Evolutionary conservation across 2,113 vertebrate genomes (phyloP), one percentile per base, ranked within the genome.

Genomic region (Gymnocephalus cernua): DNA sequence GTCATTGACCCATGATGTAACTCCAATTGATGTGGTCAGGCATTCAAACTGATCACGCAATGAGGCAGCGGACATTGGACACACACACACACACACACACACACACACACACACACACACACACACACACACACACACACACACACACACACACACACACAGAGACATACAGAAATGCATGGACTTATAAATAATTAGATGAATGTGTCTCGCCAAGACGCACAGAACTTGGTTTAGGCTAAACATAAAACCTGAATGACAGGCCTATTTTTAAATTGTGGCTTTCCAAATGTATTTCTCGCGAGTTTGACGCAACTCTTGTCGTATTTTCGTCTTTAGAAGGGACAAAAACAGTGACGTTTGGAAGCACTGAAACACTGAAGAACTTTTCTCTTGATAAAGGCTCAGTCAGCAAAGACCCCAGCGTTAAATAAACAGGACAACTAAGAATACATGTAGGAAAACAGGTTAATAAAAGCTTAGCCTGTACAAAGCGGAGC

Each of bases 41-140:
- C 87, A 82, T 88, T 91, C 85, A 79, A 67, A 79, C 72, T 85
- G 66, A 74, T 70, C 80, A 84, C 70, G 68, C 74, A 77, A 84
- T 38, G 79, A 83, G 74, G 45, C 64, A 62, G 58, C 64, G 74
- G 9, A 71, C 76, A 61, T 32, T 61, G 18, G 19, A 63, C 13
- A 73, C 67, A 45, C 21, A 58, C 56, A 12, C 12, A 15, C 63
- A 61, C 45, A 50, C 4, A 62, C 56, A 63, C 74, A 79, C 25
- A 75, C 21, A 32, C 32, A 61, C 51, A 25, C 67, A 56, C 21
- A 23, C 41, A 44, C 67, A n/a, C 23, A 54, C 69, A 58, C 78
- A 64, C n/a, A 58, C 27, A 21, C 21, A 21, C 32, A 23, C 71
- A 38, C 48, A 21, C 59, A 44, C 35, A 44, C 35, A 62, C 58